Evolutionary conservation across 2,113 vertebrate genomes (phyloP), one percentile per base, ranked within the genome.

Genomic region (Callorhinus ursinus): DNA sequence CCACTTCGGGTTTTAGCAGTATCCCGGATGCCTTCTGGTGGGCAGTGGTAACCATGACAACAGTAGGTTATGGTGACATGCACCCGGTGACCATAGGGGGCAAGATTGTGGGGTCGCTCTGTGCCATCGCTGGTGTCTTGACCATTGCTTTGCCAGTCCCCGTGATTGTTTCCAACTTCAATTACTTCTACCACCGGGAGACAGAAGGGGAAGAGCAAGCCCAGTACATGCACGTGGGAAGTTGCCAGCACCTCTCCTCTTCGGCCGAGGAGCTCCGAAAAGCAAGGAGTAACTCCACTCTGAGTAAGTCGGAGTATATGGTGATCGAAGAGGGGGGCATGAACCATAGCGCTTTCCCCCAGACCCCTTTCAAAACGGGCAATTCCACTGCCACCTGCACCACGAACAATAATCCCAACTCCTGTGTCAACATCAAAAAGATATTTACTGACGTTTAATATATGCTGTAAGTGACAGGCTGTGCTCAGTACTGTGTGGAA

Each of bases 31-130:
- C 99, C 11, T 99, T 99, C 98, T 99, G 99, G 99, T 99, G 99
- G 99, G 99, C 99, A 1, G 99, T 99, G 96, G 99, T 99, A 33
- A 99, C 99, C 98, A 99, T 99, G 99, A 99, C 99, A 57, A 99
- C 99, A 0, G 99, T 99, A 63, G 99, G 99, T 61, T 99, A 99
- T 0, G 99, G 99, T 14, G 99, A 99, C 97, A 99, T 99, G 99
- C 99, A 99, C 95, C 99, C 99, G 2, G 99, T 99, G 97, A 99
- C 99, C 49, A 99, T 99, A 2, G 99, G 99, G 63, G 99, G 99
- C 1, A 99, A 99, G 98, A 99, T 99, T 1, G 99, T 99, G 95
- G 99, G 99, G 0, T 99, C 99, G 0, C 98, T 99, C 72, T 99
- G 99, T 49, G 99, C 99, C 98, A 99, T 99, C 19, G 99, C 99